Base-by-base conservation (phyloP, 2,888 invertebrate genomes). In the Agrilus cyanescens region DNA sequence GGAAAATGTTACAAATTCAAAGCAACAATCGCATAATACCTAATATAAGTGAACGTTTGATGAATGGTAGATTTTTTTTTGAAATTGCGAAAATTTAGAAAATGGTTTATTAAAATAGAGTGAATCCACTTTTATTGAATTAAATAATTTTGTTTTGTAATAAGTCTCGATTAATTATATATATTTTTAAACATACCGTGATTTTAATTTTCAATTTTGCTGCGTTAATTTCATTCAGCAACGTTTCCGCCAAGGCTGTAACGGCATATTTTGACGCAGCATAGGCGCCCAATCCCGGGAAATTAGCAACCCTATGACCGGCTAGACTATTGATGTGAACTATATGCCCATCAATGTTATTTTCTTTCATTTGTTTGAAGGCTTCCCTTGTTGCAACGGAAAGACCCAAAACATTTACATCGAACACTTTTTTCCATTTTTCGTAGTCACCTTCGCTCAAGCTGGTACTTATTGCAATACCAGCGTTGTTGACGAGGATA, bases 401-500 rank as follows among this genome's bases (percentile, higher is more conserved):
- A 4, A 46, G 35, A 14, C 46, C 48, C 13, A 52, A 15, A 8
- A 53, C 41, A 37, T 53, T 52, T 4, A 46, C 47, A 14, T 52
- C 49, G 4, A 53, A 32, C 2, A 50, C 38, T 7, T 35, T 35
- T 18, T 40, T 41, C 53, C 51, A 52, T 7, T 40, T 40, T 18
- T 49, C 45, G 2, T 50, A 47, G 13, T 48, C 45, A 5, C 52
- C 54, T 12, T 47, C 48, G 14, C 42, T 7, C 4, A 54, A 18
- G 12, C 37, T 43, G 5, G 48, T 47, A 4, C 29, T 12, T 30
- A 44, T 45, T 5, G 40, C 34, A 13, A 50, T 37, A 1, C 52
- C 56, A 5, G 53, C 55, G 32, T 52, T 52, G 38, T 56, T 56
- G 25, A 56, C 41, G 12, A 56, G 36, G 25, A 56, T 44, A 41